Conservation (phyloP, 2,888 invertebrate species). For the Apamea sordens region DNA sequence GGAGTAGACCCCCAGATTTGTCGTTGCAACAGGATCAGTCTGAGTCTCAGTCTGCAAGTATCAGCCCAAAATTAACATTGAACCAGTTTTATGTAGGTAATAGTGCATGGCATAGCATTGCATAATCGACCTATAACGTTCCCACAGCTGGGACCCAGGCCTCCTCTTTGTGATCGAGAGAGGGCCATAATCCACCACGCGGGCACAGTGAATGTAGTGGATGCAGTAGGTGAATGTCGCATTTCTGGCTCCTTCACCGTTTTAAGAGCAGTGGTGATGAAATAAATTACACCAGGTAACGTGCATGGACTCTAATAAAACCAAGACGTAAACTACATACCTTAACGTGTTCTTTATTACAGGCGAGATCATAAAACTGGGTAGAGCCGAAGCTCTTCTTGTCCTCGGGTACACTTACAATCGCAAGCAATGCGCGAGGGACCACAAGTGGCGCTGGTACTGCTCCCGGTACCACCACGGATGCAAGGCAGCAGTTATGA, state of each 20-base stretch:
- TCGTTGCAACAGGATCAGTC: neutral
- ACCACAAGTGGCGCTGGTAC: constrained; percentile 61
- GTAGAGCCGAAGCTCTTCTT: constrained; percentile 28
- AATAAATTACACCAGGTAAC: neutral
- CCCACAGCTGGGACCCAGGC: neutral
- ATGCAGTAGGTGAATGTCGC: neutral
- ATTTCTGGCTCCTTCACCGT: neutral
- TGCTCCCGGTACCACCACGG: constrained; percentile 65
- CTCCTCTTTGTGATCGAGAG: neutral
- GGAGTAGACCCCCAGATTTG: no score
- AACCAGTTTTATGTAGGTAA: neutral
- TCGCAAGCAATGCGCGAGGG: constrained; percentile 31
- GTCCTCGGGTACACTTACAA: constrained; percentile 54
- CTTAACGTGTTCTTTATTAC: constrained; percentile 18
- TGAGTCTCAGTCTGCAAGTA: neutral
- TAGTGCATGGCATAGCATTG: neutral
- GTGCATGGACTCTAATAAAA: neutral
- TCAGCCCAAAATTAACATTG: neutral
- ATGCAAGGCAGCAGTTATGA: constrained; percentile 74
- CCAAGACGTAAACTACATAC: neutral
- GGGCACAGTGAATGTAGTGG: neutral
- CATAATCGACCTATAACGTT: neutral
- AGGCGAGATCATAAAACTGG: constrained; percentile 41
- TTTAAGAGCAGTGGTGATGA: neutral
- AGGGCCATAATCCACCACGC: neutral